Percentiles rank a stretch among this genome's conserved stretches.
Conservation (phyloP, 2,888 invertebrate genomes). For the Lepidochrysops patricia region DNA sequence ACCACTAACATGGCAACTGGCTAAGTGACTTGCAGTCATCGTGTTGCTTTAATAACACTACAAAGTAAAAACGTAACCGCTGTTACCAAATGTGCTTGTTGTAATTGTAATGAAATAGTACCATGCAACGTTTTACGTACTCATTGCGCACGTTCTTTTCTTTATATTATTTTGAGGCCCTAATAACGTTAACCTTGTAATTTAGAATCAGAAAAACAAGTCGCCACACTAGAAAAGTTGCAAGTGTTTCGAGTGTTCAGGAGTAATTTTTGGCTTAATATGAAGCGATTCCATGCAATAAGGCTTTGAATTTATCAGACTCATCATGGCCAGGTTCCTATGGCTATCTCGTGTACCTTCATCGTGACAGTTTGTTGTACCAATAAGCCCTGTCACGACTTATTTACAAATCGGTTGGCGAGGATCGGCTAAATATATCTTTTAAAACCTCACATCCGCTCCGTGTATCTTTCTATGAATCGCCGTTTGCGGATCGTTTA, state of each 20-base stretch:
- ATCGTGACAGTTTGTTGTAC: constrained; percentile 64
- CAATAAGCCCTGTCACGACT: constrained; percentile 46
- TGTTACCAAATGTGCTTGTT: background rate
- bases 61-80: background rate
- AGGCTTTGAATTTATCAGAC: background rate
- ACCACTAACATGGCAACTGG: background rate
- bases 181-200: too few species aligned
- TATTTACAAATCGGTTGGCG: constrained; percentile 50
- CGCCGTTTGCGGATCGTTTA: constrained; percentile 8
- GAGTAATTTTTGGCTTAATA: too few species aligned
- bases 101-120: background rate
- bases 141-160: background rate
- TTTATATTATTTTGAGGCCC: background rate
- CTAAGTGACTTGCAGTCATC: background rate
- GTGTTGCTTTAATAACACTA: background rate
- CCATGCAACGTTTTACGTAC: background rate
- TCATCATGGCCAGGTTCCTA: too few species aligned
- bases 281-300: too few species aligned
- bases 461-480: constrained; percentile 13
- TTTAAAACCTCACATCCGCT: constrained; percentile 17
- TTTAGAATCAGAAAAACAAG: too few species aligned
- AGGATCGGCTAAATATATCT: constrained; percentile 28
- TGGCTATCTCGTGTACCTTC: constrained; percentile 24
- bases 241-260: too few species aligned
- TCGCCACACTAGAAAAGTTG: too few species aligned